Evolutionary conservation across 1,140 invertebrate genomes (phyloP).

Genomic region (Hydropsyche tenuis): DNA sequence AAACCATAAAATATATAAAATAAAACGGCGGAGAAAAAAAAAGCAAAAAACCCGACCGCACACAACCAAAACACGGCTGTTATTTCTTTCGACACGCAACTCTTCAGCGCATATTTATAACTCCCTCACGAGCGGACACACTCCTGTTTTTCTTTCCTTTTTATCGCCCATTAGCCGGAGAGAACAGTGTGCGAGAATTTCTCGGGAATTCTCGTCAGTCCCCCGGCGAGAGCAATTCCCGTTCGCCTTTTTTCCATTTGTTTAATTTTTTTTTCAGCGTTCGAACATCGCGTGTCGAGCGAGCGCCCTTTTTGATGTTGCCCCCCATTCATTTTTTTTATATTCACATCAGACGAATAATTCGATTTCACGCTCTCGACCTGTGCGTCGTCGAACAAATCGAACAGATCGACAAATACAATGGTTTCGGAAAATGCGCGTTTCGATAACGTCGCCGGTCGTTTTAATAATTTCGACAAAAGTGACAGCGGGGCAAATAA

Average conservation of each 20-base stretch:
- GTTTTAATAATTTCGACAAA: too few relatives aligned
- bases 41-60: not conserved
- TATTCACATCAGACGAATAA: conserved; percentile 5
- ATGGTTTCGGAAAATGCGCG: too few relatives aligned
- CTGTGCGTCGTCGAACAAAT: not conserved
- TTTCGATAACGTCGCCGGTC: too few relatives aligned
- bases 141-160: not conserved
- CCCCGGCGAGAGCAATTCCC: not conserved
- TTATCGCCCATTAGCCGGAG: not conserved
- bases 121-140: not conserved
- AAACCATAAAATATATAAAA: not conserved
- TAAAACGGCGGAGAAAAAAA: not conserved
- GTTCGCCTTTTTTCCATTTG: not conserved
- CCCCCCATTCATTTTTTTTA: conserved; percentile 21
- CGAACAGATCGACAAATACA: not conserved
- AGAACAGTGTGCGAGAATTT: conserved; percentile 2
- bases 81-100: conserved; percentile 36
- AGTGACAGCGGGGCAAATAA: too few relatives aligned
- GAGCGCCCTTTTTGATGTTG: not conserved
- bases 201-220: conserved; percentile 2
- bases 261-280: not conserved
- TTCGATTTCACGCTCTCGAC: conserved; percentile 27
- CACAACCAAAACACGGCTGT: conserved; percentile 22
- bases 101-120: conserved; percentile 24
- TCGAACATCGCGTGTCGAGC: conserved; percentile 6